These are phyloP conservation scores for Tyrannus savana DNA, from an alignment of 2,113 vertebrate genomes.

Conservation along the genomic window DNA sequence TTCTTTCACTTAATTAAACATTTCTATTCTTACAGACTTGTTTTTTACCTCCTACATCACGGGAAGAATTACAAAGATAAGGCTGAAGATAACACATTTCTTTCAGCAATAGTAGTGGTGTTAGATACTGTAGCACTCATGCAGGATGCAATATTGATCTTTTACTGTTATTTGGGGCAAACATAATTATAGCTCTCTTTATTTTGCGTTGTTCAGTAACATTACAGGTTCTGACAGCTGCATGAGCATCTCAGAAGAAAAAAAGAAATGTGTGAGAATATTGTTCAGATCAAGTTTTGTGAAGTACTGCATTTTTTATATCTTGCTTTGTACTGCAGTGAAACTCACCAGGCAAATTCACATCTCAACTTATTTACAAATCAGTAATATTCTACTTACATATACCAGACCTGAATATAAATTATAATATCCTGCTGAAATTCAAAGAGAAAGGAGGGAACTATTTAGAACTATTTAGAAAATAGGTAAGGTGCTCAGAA, in stretches of 20 bases:
- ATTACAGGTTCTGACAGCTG: conserved; percentile 14
- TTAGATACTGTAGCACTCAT: not conserved
- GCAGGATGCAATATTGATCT: not conserved
- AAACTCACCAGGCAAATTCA: not conserved
- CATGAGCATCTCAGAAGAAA: conserved; percentile 7
- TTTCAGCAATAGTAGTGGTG: not conserved
- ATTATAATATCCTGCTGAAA: not conserved
- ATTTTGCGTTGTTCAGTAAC: not conserved
- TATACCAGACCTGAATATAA: not conserved
- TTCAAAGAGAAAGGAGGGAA: not conserved
- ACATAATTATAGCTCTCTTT: conserved; percentile 31
- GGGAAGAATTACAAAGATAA: not conserved
- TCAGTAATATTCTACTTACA: not conserved
- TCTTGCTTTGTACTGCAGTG: not conserved
- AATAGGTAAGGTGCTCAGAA: not conserved
- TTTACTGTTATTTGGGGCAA: conserved; percentile 30
- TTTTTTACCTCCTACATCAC: not conserved
- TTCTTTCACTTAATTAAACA: not conserved
- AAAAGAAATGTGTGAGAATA: conserved; percentile 6
- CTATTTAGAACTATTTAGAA: not conserved
- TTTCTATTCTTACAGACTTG: not conserved
- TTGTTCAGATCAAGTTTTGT: conserved; percentile 4
- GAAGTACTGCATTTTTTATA: conserved; percentile 14
- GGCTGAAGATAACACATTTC: not conserved
- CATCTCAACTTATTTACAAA: not conserved